Evolutionary conservation across 2,888 invertebrate genomes (phyloP), one percentile per base, ranked within the genome.

Genomic region (Mythimna lalbum): DNA sequence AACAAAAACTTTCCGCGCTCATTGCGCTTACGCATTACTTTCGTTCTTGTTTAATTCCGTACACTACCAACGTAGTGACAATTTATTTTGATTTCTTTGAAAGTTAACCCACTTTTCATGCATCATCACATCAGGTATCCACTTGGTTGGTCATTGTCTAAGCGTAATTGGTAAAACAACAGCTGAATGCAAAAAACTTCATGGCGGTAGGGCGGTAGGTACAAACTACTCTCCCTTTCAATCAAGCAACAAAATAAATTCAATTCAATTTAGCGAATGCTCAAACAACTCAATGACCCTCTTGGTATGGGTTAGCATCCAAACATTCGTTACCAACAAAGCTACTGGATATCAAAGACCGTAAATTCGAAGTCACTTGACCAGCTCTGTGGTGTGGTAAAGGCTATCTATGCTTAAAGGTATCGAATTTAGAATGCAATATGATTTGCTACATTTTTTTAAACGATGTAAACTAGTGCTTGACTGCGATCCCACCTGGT

Each of bases 71-170:
- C 72, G 75, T 72, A 63, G 67, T 64, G 67, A 53, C 68, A 62
- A 66, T 78, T 81, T 78, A 74, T 76, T 82, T 78, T 75, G 61
- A 79, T 81, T 73, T 79, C 79, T 77, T 63, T 75, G 84, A 84
- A 84, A 84, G 86, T 81, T 75, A 78, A 65, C 57, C 76, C 47
- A 85, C 76, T 83, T 78, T 77, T 83, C 69, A 80, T 81, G 73
- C 84, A 70, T 70, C 76, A 83, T 78, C 53, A 68, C 68, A 80
- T 73, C 64, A 61, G 56, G 49, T 76, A 73, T 68, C 56, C 76
- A 80, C 57, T 81, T 73, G 57, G 69, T 70, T 70, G 74, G 63
- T 67, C 19, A 70, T 73, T 69, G 47, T 63, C 72, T 56, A 63
- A 70, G 43, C 2, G 39, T 75, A 55, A 67, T 63, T 21, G 43